phyloP scores from a whole-genome alignment of 2,113 vertebrate genomes.

The Rhadina sibilatrix region DNA sequence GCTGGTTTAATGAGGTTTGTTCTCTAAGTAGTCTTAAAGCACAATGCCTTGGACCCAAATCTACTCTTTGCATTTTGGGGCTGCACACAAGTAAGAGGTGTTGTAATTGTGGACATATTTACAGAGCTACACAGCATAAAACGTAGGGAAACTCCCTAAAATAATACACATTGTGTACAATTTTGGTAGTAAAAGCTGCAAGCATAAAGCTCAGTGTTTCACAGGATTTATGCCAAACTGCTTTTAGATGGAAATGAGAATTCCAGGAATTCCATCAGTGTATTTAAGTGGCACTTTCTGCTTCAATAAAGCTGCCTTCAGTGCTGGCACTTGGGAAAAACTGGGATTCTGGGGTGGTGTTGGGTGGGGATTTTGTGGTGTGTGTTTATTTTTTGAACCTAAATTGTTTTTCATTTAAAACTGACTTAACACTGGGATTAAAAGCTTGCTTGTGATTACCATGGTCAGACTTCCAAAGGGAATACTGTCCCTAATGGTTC shows the following conservation, averaged over 20 bases:
- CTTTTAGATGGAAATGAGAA: not conserved
- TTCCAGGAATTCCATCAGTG: not conserved
- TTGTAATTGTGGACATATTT: not conserved
- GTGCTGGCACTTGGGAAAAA: not conserved
- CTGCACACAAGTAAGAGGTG: not conserved
- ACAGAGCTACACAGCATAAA: not conserved
- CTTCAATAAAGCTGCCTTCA: not conserved
- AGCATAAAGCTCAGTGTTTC: not conserved
- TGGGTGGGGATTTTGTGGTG: not conserved
- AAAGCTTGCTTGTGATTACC: not conserved
- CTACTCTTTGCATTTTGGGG: not conserved
- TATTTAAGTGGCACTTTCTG: not conserved
- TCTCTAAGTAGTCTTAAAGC: not conserved
- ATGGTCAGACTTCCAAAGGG: not conserved
- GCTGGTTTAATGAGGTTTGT: not conserved
- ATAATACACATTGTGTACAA: not conserved
- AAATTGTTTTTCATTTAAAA: not conserved
- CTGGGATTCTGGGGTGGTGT: not conserved
- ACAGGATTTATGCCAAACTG: not conserved
- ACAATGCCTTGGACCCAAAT: not conserved
- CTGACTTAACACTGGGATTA: not conserved
- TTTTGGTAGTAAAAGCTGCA: not conserved
- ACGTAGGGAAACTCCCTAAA: not conserved
- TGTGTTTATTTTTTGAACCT: not conserved
- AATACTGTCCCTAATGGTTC: not conserved